Conservation (phyloP, 2,888 invertebrate species). For the Thereva nobilitata region DNA sequence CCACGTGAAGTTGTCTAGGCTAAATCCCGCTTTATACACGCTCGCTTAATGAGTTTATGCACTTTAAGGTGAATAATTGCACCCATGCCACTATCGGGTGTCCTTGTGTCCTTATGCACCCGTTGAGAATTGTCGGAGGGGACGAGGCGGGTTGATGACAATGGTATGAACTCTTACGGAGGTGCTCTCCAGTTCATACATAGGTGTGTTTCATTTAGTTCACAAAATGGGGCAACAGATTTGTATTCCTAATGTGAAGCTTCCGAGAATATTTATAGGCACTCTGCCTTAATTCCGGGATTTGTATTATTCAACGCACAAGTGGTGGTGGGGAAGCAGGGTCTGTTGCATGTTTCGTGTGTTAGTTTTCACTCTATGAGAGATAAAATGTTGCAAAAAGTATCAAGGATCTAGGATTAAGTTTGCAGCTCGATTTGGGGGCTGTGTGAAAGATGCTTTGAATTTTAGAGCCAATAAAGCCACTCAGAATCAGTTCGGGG, state of each 20-base stretch:
- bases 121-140: too few relatives aligned
- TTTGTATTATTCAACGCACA: constrained; percentile 9
- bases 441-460: too few relatives aligned
- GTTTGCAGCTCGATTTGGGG: too few relatives aligned
- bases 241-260: background rate
- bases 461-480: too few relatives aligned
- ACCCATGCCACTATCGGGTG: background rate
- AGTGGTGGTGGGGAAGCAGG: background rate
- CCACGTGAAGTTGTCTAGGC: constrained; percentile 10
- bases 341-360: background rate
- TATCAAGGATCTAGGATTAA: too few relatives aligned
- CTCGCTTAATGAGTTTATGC: constrained; percentile 29
- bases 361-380: constrained; percentile 1
- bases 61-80: constrained; percentile 26
- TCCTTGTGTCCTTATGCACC: background rate
- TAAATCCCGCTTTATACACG: constrained; percentile 16
- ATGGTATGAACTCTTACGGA: background rate
- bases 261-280: constrained; percentile 14
- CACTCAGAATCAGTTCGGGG: too few relatives aligned
- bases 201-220: constrained; percentile 14
- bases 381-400: constrained; percentile 5
- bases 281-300: constrained; percentile 19
- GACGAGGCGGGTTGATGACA: too few relatives aligned
- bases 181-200: constrained; percentile 2
- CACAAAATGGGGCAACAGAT: constrained; percentile 21